Evolutionary conservation across 64 coral and sea anemone genomes (phyloP).

Genomic region (Catalaphyllia jardinei): DNA sequence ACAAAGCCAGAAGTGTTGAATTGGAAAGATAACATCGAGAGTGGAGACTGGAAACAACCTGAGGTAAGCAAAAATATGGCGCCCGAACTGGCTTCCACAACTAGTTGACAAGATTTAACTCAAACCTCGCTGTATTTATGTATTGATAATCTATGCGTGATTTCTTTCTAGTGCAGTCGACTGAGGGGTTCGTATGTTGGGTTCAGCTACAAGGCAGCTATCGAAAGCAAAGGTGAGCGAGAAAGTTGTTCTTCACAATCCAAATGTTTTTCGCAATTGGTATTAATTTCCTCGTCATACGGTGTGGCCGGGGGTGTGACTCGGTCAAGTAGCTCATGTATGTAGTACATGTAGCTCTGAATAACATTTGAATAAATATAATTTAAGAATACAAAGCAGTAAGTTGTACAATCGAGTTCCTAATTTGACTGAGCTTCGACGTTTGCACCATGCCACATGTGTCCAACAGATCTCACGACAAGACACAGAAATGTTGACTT

Average conservation of each 20-base stretch:
- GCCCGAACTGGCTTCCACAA: background rate
- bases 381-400: too few relatives aligned
- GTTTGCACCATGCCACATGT: too few relatives aligned
- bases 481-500: too few relatives aligned
- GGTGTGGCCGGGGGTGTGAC: constrained; percentile 43
- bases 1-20: background rate
- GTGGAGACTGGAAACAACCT: constrained; percentile 40
- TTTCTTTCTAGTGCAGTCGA: background rate
- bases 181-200: constrained; percentile 33
- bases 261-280: too few relatives aligned
- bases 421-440: too few relatives aligned
- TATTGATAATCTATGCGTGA: background rate
- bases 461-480: too few relatives aligned
- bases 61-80: background rate
- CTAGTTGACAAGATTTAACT: background rate
- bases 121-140: background rate
- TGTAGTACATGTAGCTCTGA: too few relatives aligned
- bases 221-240: constrained; percentile 25
- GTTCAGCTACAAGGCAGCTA: constrained; percentile 17
- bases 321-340: too few relatives aligned
- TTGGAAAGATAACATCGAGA: background rate
- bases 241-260: background rate
- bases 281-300: background rate
- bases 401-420: too few relatives aligned
- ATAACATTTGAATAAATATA: too few relatives aligned